Base-by-base conservation (phyloP, 2,113 vertebrate genomes). In the Etia nguti region DNA sequence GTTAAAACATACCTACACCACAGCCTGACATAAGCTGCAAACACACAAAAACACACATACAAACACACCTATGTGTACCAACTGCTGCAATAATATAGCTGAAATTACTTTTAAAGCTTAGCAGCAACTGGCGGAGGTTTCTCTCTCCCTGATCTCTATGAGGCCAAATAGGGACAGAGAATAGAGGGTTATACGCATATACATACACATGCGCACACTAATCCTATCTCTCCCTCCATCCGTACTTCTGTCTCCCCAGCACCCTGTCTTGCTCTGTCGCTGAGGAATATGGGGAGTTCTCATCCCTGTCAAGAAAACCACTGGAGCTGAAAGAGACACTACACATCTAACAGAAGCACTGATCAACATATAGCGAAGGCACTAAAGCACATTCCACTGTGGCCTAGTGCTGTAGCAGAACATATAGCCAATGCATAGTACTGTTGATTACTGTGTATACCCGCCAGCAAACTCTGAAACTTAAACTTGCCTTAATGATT, bases 71-170 rank as follows among this genome's bases (percentile, higher is more conserved):
- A 50, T n/a, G 77, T 92, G 75, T 82, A 90, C 55, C 31, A 24
- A 86, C 22, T 43, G 77, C 68, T 82, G 77, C 59, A 68, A 84
- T 60, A 84, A 90, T 92, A 86, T 88, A 87, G 89, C 85, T 88
- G 86, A 93, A 91, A 93, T 93, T 92, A 90, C 89, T 90, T 93
- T 87, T 87, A 87, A 88, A 87, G 88, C 82, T 94, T 93, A 83
- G 85, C 75, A 90, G 88, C 29, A 60, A 94, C 62, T 68, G 84
- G 46, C 41, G 31, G 81, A 34, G 52, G 50, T 84, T 79, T 86
- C 86, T 77, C 57, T 54, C 36, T 85, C 52, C 54, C n/a, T 12
- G 79, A 90, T 92, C 75, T 86, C 13, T 86, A 56, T 84, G 86
- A 88, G 59, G 80, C 46, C 85, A 90, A 90, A 90, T 59, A 55